Base-by-base conservation (phyloP, 1,140 invertebrate genomes). In the Drosophila orosa region DNA sequence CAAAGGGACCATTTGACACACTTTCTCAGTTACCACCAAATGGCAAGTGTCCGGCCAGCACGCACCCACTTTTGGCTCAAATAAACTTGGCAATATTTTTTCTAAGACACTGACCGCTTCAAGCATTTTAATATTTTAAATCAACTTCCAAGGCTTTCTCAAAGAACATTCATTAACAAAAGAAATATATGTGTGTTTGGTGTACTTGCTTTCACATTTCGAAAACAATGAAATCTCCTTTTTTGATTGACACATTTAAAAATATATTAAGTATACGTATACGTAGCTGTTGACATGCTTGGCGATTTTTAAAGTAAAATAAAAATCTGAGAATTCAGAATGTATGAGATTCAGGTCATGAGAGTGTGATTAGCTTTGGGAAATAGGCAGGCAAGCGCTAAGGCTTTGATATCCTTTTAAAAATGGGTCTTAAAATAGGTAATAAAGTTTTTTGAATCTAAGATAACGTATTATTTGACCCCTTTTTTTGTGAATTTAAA, bases 121-220 rank as follows among this genome's bases (percentile, higher is more conserved):
- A 39, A 63, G 63, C 63, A 29, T 48, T 67, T 67, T 67, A 24
- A 65, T 52, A 66, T 52, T 68, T 65, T n/a, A 68, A 65, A 66
- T 66, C 45, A 67, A 33, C 27, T 29, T n/a, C 19, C 27, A 33
- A n/a, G 35, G 29, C 27, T 42, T 52, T 47, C 45, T 31, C 10
- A 8, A 39, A 33, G 17, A 37, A 39, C 17, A 33, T 63, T 19
- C 33, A 50, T 67, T 40, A n/a, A 63, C 22, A 39, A 37, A 9
- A 42, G 33, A 37, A 24, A 47, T 9, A 63, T 15, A 48, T 37
- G 35, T n/a, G 22, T 15, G 45, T n/a, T n/a, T 6, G 13, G 1
- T 8, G 17, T 33, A 15, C 13, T 35, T 9, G 19, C 48, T 33
- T 52, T 52, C 19, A 35, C 31, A 35, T 72, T 54, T 54, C 9